phyloP scores from a whole-genome alignment of 2,113 vertebrate genomes.

The Megaceryle torquata region DNA sequence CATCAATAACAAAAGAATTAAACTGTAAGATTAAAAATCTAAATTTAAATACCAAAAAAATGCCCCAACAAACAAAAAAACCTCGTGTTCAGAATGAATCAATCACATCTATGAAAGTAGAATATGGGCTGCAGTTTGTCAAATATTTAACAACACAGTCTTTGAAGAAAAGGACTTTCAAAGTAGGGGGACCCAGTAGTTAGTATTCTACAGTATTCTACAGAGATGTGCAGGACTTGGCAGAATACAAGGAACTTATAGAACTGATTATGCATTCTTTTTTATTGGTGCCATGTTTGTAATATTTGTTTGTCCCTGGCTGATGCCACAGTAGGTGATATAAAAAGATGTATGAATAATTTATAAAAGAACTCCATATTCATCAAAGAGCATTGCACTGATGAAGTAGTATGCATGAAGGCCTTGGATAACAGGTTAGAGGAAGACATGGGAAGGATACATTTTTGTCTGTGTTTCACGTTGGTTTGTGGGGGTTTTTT shows the following conservation, averaged over 20 bases:
- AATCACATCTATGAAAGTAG: neutral
- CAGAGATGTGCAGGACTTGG: neutral
- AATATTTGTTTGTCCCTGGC: constrained; percentile 68
- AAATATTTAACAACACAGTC: neutral
- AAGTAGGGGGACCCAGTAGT: neutral
- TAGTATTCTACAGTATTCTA: neutral
- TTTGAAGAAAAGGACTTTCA: neutral
- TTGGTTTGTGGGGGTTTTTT: neutral
- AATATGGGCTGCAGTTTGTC: neutral
- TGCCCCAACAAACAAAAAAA: neutral
- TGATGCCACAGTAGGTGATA: constrained; percentile 54
- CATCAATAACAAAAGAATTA: neutral
- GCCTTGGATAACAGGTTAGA: constrained; percentile 15
- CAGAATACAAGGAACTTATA: constrained; percentile 55
- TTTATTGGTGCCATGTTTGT: constrained; percentile 56
- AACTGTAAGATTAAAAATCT: neutral
- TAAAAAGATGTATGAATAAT: constrained; percentile 69
- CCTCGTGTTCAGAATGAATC: neutral
- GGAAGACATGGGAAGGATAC: neutral
- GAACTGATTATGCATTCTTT: constrained; percentile 67
- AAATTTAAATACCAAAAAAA: neutral
- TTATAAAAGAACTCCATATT: constrained; percentile 27
- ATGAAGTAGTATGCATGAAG: neutral
- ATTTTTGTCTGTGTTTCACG: neutral
- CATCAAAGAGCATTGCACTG: constrained; percentile 46